Evolutionary conservation across 2,113 vertebrate species (phyloP), one percentile per base, ranked within the genome.

Genomic region (Protobothrops flavoviridis): DNA sequence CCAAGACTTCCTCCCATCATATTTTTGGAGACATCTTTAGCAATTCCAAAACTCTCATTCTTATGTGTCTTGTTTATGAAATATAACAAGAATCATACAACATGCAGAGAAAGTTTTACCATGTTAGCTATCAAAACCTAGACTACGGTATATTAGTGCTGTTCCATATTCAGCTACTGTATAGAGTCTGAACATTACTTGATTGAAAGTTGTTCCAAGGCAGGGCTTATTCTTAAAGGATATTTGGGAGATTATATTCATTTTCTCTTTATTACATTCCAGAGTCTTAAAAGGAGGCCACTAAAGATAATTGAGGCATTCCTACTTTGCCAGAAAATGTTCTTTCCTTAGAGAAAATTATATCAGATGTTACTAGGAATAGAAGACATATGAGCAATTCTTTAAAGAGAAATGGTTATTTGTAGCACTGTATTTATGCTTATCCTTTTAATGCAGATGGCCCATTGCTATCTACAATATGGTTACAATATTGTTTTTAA

Each of bases 241-340:
- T 92, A 91, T 39, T 88, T 91, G 92, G 93, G 85, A 94, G 85
- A 96, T 93, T 94, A 94, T 93, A 90, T 93, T 53, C 92, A 11
- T n/a, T 88, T 93, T 26, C 39, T 45, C 61, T 93, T 5, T 53
- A 91, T 95, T 95, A 95, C 39, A 94, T 59, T 93, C 94, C 94
- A 56, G n/a, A 52, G 81, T 50, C 85, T 20, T 94, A 69, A 90
- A 93, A 52, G 93, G 61, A 94, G 93, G 1, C 24, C 92, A 91
- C 15, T 23, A 21, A 6, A 13, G 69, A 21, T 39, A 12, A 17
- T 90, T 59, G 9, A 88, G 24, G 26, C 29, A 89, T 92, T 91
- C 85, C 2, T 33, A 7, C 56, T 55, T 0, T 13, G 12, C 64
- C 89, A 55, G 8, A 94, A 61, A 91, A 50, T 26, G 64, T 69